Evolutionary conservation across 2,888 invertebrate genomes (phyloP).

Genomic region (Pterostichus madidus): DNA sequence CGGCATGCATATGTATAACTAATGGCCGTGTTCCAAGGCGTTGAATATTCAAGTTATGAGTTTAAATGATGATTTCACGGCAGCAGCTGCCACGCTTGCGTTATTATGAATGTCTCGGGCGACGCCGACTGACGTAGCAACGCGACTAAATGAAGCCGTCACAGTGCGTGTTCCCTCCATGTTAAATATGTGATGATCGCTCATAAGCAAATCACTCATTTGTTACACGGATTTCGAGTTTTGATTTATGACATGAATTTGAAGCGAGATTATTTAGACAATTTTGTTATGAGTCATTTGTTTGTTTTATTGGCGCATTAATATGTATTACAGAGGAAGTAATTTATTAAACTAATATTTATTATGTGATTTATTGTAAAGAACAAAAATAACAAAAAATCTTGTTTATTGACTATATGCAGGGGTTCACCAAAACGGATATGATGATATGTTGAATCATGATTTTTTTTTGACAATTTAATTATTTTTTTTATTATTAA

Average conservation of each 20-base stretch:
- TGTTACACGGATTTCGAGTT: conserved; percentile 3
- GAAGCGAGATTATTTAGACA: too few relatives aligned
- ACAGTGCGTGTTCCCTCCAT: neutral
- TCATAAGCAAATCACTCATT: conserved; percentile 21
- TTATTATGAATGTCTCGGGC: conserved; percentile 42
- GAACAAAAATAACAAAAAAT: too few relatives aligned
- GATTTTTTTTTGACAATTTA: too few relatives aligned
- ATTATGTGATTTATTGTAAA: too few relatives aligned
- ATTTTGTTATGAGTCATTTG: too few relatives aligned
- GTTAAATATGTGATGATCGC: conserved; percentile 1
- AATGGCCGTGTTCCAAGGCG: conserved; percentile 54
- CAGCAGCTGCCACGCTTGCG: conserved; percentile 69
- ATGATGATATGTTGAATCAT: too few relatives aligned
- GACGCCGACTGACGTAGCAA: conserved; percentile 18
- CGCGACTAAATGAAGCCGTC: conserved; percentile 52
- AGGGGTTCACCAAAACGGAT: too few relatives aligned
- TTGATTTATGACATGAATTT: conserved; percentile 2
- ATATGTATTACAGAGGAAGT: too few relatives aligned
- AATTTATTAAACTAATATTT: too few relatives aligned
- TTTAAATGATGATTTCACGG: conserved; percentile 68
- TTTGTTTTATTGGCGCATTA: too few relatives aligned
- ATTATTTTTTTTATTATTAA: too few relatives aligned
- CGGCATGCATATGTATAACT: conserved; percentile 21
- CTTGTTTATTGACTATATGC: too few relatives aligned
- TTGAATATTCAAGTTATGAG: conserved; percentile 51